These are phyloP conservation scores for Tethya wilhelma DNA, from an alignment of 37 sponge, comb jelly and placozoan species.

Conservation along the genomic window DNA sequence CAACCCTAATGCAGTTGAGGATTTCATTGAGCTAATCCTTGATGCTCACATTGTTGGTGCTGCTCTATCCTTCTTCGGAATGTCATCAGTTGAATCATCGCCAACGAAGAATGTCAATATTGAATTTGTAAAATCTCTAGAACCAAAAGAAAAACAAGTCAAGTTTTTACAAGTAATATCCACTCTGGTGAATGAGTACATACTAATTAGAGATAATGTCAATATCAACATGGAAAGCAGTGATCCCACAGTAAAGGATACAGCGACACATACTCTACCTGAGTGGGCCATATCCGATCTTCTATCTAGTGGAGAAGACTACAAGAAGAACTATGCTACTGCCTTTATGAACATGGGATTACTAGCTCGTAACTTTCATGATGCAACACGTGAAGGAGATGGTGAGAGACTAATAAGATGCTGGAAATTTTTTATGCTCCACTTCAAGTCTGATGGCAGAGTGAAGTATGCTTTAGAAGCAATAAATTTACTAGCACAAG, in stretches of 20 bases:
- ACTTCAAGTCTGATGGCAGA: neutral
- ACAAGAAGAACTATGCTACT: neutral
- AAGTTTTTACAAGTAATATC: neutral
- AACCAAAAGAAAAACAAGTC: neutral
- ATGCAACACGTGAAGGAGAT: constrained; percentile 14
- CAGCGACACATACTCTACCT: neutral
- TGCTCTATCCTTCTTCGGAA: constrained; percentile 8
- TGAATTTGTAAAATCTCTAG: neutral
- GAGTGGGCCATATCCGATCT: neutral
- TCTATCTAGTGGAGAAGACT: neutral
- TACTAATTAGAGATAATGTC: neutral
- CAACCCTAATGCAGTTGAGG: constrained; percentile 5
- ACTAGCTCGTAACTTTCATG: neutral
- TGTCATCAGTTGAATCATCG: neutral
- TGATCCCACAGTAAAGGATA: neutral
- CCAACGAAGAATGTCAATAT: neutral
- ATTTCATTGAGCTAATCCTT: constrained; percentile 1
- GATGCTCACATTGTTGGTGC: constrained; percentile 30
- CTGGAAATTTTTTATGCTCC: constrained; percentile 5
- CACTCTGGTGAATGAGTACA: neutral
- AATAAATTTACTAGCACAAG: neutral
- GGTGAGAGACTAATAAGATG: neutral
- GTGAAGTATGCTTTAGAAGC: constrained; percentile 5
- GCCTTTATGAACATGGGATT: neutral
- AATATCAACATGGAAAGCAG: too few relatives aligned